Evolutionary conservation across 2,797 vertebrate genomes (phyloP).

Genomic region (Cottoperca gobio): DNA sequence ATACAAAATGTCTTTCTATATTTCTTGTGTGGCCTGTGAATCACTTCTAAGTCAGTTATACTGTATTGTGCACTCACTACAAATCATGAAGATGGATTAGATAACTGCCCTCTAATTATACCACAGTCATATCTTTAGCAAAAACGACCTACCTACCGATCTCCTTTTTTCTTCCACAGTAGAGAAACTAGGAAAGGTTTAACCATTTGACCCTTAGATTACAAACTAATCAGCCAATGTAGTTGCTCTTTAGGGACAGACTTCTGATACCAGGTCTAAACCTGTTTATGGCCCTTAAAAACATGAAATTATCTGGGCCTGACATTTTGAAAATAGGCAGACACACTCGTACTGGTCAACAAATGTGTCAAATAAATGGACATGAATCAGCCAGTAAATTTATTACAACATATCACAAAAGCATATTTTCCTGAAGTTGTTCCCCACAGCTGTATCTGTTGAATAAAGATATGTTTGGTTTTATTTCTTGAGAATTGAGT

Average conservation of each 20-base stretch:
- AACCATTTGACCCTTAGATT: background rate
- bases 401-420: background rate
- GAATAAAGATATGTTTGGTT: background rate
- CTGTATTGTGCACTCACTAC: background rate
- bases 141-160: too few relatives aligned
- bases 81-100: background rate
- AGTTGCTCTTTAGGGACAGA: background rate
- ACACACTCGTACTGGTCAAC: background rate
- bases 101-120: background rate
- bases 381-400: background rate
- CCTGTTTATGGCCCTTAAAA: background rate
- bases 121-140: background rate
- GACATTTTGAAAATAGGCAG: background rate
- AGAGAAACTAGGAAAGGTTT: background rate
- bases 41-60: background rate
- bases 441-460: background rate
- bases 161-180: background rate
- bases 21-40: background rate
- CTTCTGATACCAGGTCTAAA: background rate
- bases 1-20: background rate
- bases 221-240: background rate
- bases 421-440: background rate
- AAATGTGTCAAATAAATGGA: background rate
- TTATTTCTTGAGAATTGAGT: background rate
- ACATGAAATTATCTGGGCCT: background rate